A percentile compares a stretch with the other conserved stretches of the same genome.
Conservation (phyloP, 23 tunicate species). For the Oikopleura vanhoeffeni region DNA sequence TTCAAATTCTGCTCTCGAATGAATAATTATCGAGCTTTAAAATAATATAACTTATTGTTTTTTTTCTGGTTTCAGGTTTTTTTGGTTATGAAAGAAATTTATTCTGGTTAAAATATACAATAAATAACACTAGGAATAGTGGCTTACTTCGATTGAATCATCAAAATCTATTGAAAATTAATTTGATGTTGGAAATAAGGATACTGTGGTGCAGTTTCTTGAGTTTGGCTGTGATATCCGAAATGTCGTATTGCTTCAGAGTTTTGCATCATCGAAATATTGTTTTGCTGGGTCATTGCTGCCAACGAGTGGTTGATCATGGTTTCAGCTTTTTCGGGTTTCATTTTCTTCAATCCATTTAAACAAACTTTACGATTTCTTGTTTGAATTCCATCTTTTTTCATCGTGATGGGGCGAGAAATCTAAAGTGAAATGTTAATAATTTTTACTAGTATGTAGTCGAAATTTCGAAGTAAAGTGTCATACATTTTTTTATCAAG, state of each 20-base stretch:
- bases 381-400: conserved; percentile 15
- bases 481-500: too few relatives aligned
- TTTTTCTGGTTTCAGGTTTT: too few relatives aligned
- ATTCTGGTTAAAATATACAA: too few relatives aligned
- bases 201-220: neutral
- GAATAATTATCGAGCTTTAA: too few relatives aligned
- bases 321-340: neutral
- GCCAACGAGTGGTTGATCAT: neutral
- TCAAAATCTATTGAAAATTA: neutral
- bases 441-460: too few relatives aligned
- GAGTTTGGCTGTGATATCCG: neutral
- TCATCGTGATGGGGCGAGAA: neutral
- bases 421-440: neutral
- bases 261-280: neutral
- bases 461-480: too few relatives aligned
- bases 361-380: neutral
- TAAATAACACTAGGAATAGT: too few relatives aligned
- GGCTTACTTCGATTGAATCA: too few relatives aligned
- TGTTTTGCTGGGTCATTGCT: too few relatives aligned
- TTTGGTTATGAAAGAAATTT: too few relatives aligned
- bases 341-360: neutral
- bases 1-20: too few relatives aligned
- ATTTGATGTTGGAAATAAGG: neutral
- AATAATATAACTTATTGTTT: too few relatives aligned
- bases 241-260: neutral